These are phyloP conservation scores for Oenanthe melanoleuca DNA, from an alignment of 2,113 vertebrate genomes.

Conservation along the genomic window DNA sequence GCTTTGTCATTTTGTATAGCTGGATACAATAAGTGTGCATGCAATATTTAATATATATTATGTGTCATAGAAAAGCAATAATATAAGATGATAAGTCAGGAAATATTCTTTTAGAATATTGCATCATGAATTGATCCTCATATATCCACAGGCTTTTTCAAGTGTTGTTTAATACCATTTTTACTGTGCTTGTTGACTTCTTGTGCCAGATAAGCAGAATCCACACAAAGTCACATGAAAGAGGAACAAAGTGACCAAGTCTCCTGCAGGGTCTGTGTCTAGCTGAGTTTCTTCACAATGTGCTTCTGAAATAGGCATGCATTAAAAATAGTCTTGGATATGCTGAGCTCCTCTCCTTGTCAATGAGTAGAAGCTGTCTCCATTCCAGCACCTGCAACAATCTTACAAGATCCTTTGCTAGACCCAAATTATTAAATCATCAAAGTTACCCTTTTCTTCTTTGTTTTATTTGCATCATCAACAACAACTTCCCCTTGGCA, in stretches of 20 bases:
- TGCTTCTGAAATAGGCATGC: not conserved
- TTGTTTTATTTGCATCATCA: constrained; percentile 16
- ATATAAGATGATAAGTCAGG: not conserved
- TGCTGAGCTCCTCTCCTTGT: not conserved
- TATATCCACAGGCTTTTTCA: not conserved
- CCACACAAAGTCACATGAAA: not conserved
- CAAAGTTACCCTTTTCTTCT: not conserved
- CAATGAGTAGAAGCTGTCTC: not conserved
- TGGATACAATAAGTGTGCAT: not conserved
- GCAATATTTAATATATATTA: not conserved
- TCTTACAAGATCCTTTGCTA: not conserved
- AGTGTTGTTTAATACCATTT: not conserved
- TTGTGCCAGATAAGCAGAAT: not conserved
- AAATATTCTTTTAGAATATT: not conserved
- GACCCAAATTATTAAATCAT: constrained; percentile 6
- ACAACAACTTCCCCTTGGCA: not conserved
- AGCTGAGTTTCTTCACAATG: not conserved
- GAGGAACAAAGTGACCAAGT: not conserved
- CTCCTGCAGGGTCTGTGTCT: not conserved
- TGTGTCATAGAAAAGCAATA: not conserved
- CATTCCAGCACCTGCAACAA: not conserved
- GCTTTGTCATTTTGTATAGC: not conserved
- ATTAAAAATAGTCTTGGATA: not conserved
- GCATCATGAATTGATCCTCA: not conserved
- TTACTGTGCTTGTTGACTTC: not conserved